Evolutionary conservation across 2,888 invertebrate genomes (phyloP), one percentile per base, ranked within the genome.

Genomic region (Drosophila testacea): DNA sequence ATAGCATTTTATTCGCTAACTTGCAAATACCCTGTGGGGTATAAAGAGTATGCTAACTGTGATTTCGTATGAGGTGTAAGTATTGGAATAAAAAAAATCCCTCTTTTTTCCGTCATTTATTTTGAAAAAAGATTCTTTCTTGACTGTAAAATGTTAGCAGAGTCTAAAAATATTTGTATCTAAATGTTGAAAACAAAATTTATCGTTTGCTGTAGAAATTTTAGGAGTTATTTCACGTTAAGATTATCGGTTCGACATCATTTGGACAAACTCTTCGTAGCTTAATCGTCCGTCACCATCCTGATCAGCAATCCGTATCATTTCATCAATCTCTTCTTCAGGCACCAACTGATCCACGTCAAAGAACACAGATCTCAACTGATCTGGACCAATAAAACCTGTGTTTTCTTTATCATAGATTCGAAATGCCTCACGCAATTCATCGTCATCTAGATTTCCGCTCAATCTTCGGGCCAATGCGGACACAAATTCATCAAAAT

Each of bases 391-490:
- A 93, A 99, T 98, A 94, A 98, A 98, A 84, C 99, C 99, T 93
- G 98, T 98, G 92, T 98, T 98, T 94, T 99, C 98, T 94, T 98
- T 98, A 94, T 99, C 98, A 94, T 98, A 98, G 10, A 79, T 7
- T 0, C 27, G 39, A 32, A 79, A 77, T 1, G 80, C 44, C 1
- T 71, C 80, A 92, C 98, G 96, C 93, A 99, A 97, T 93, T 98
- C 98, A 93, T 98, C 98, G 94, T 98, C 98, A 92, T 97, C 96
- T 93, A 98, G 98, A 66, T 98, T 98, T 94, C 98, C 98, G 93
- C 98, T 97, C 97, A 98, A 98, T 95, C 98, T 98, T 90, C 97
- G 95, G 89, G 98, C 97, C 98, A 99, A 98, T 98, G 98, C 98
- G 90, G 97, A 97, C 88, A 98, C 95, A 94, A 99, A 99, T 94